Evolutionary conservation across 2,888 invertebrate species (phyloP), one percentile per base, ranked within the genome.

Genomic region (Mantis religiosa): DNA sequence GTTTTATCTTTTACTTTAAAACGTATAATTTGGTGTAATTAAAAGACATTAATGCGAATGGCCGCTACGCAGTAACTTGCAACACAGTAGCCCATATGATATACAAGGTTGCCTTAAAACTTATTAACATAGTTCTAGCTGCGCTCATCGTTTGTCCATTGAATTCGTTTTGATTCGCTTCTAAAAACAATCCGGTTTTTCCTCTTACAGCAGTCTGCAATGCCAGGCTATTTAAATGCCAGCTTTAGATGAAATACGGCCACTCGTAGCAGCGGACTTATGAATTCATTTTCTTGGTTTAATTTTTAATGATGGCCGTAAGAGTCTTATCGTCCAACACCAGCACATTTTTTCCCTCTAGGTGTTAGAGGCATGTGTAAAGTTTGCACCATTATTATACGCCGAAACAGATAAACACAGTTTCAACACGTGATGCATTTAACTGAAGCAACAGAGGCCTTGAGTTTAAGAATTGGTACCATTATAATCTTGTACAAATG

Each of bases 21-120:
- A 85, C 88, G 88, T 89, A 88, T 89, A 89, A 89, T 89, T 89
- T 89, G 25, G 82, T 88, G 47, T 88, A 88, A 89, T 89, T 89
- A 89, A 71, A 89, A 88, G 85, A 83, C 82, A 47, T 88, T 89
- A 89, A 89, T 89, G 88, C 83, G 85, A 88, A 34, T 85, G 82
- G 85, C 9, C 82, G 85, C 47, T 83, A 85, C 83, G 83, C 47
- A n/a, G 85, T 71, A 86, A 14, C n/a, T 20, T 28, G 30, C 9
- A 81, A 34, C 30, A 71, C 30, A 28, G 71, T n/a, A 47, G 28
- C 3, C 15, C 27, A 34, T 34, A 81, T 86, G 86, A 86, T 86
- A 81, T 71, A 86, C 47, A 85, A 85, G 85, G 54, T 54, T 30
- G 41, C 47, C 34, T 84, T 84, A 25, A 34, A 84, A n/a, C 34